Conservation (phyloP, 2,888 invertebrate species). For the Microctonus aethiopoides region DNA sequence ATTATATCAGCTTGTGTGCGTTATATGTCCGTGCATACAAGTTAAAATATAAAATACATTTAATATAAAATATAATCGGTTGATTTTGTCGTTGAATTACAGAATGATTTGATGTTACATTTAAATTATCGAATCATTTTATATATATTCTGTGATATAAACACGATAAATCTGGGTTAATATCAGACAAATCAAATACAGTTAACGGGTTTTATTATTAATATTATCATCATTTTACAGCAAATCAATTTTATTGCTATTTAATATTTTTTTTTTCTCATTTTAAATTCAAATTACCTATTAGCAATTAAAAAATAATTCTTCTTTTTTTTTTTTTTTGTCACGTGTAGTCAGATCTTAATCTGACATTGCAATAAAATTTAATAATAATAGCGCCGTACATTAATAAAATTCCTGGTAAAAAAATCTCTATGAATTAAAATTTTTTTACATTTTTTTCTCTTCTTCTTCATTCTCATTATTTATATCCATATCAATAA, state of each 20-base stretch:
- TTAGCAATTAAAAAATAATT: neutral
- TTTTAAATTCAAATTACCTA: neutral
- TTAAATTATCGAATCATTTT: too few species aligned
- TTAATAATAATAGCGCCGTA: conserved; percentile 4
- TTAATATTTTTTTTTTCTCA: neutral
- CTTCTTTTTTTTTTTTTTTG: neutral
- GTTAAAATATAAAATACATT: too few species aligned
- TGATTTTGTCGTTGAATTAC: too few species aligned
- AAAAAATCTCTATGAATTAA: neutral
- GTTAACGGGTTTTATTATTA: conserved; percentile 48
- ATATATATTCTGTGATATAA: neutral
- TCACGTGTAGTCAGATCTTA: conserved; percentile 5
- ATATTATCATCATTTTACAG: conserved; percentile 48
- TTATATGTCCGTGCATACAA: neutral
- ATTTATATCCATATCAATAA: too few species aligned
- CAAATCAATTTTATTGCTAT: neutral
- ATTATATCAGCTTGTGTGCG: neutral
- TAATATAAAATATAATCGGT: too few species aligned
- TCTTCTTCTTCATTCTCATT: neutral
- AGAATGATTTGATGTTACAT: too few species aligned
- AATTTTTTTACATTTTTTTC: neutral
- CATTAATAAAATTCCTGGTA: conserved; percentile 12
- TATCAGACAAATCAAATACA: conserved; percentile 52
- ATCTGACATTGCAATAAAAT: conserved; percentile 30
- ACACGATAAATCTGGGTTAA: conserved; percentile 42